Conservation (phyloP, 2,888 invertebrate species). For the Agrotis clavis region DNA sequence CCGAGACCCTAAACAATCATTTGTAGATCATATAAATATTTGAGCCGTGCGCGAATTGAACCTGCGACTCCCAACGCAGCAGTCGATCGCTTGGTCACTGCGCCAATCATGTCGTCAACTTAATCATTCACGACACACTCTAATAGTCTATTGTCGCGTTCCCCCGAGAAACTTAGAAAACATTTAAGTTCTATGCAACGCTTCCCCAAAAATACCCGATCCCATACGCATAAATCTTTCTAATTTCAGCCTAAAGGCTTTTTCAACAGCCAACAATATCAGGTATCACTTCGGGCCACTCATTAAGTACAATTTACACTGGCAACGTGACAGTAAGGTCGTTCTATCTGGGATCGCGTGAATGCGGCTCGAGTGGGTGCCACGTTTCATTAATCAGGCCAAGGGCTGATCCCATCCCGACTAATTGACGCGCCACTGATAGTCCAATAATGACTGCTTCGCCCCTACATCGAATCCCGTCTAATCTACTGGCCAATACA, state of each 20-base stretch:
- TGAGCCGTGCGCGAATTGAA: too few species aligned
- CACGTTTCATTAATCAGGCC: conserved; percentile 74
- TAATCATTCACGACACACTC: too few species aligned
- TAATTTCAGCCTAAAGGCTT: not conserved
- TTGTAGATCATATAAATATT: too few species aligned
- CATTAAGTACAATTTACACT: conserved; percentile 53
- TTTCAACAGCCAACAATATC: not conserved
- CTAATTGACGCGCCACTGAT: conserved; percentile 71
- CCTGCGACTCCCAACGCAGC: too few species aligned
- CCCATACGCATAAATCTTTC: not conserved
- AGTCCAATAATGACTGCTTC: conserved; percentile 64
- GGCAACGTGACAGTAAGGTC: conserved; percentile 51
- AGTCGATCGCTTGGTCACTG: too few species aligned
- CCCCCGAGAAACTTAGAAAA: not conserved
- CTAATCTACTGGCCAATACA: conserved; percentile 62
- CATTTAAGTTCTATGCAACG: not conserved
- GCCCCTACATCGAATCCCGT: conserved; percentile 54
- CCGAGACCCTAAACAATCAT: too few species aligned
- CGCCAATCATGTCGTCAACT: too few species aligned
- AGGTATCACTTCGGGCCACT: conserved; percentile 23
- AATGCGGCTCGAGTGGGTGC: conserved; percentile 62
- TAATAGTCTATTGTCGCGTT: not conserved
- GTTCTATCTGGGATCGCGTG: conserved; percentile 46
- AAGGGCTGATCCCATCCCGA: conserved; percentile 65
- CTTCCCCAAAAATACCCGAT: too few species aligned